These are phyloP conservation scores for Temnopleurus reevesii DNA, from an alignment of 53 echinoderm and acorn worm genomes.

Conservation along the genomic window DNA sequence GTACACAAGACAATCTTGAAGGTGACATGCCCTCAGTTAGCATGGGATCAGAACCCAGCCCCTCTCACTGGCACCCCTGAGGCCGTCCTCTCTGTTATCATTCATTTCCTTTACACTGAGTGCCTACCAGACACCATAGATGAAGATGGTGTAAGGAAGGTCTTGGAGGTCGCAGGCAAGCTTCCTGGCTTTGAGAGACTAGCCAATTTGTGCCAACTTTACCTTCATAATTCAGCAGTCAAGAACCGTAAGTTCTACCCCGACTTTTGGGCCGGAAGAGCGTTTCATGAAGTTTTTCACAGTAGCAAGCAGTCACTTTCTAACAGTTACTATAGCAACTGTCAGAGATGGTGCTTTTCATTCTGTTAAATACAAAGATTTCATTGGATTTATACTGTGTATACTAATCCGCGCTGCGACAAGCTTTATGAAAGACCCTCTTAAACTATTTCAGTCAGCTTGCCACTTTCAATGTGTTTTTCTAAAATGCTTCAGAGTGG, in stretches of 20 bases:
- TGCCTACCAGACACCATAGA: slow-evolving; percentile 73
- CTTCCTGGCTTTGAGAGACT: slow-evolving; percentile 71
- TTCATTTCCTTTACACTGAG: slow-evolving; percentile 77
- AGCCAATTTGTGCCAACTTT: slow-evolving; percentile 61
- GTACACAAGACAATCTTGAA: slow-evolving; percentile 60
- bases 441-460: too few relatives aligned
- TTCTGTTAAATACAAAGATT: too few relatives aligned
- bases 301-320: too few relatives aligned
- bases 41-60: slow-evolving; percentile 68
- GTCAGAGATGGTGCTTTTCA: too few relatives aligned
- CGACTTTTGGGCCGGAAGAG: too few relatives aligned
- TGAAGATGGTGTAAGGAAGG: slow-evolving; percentile 59
- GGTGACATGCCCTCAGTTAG: slow-evolving; percentile 61
- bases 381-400: too few relatives aligned
- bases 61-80: slow-evolving; percentile 65
- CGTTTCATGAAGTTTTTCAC: too few relatives aligned
- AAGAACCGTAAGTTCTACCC: slow-evolving; percentile 82
- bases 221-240: slow-evolving; percentile 72
- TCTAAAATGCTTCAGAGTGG: too few relatives aligned
- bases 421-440: too few relatives aligned
- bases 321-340: too few relatives aligned
- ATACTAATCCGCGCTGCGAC: too few relatives aligned
- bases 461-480: too few relatives aligned
- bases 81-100: slow-evolving; percentile 59
- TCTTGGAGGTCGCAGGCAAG: slow-evolving; percentile 64